Conservation (phyloP, 1,140 invertebrate species). For the Drosophila ficusphila region DNA sequence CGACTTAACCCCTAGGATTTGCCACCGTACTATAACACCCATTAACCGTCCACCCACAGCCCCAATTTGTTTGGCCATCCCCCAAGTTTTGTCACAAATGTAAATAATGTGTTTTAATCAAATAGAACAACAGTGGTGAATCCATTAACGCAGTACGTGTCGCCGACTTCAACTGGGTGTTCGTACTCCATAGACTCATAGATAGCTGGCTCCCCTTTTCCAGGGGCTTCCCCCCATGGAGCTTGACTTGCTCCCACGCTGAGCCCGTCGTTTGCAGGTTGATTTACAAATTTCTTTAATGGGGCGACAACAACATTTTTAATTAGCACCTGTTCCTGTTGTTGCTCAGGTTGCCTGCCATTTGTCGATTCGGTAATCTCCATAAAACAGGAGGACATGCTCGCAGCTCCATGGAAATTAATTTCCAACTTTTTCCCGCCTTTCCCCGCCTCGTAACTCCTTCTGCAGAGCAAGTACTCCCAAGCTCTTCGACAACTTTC, state of each 20-base stretch:
- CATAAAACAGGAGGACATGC: conserved; percentile 56
- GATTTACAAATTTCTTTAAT: conserved; percentile 79
- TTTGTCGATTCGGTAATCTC: conserved; percentile 57
- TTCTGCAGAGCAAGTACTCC: conserved; percentile 7
- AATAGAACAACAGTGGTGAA: conserved; percentile 62
- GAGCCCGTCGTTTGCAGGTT: conserved; percentile 57
- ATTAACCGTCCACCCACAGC: neutral
- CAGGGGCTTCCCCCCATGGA: neutral
- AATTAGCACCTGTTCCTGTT: conserved; percentile 71
- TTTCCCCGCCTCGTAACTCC: neutral
- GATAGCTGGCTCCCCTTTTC: neutral
- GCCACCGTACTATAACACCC: neutral
- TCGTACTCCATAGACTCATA: neutral
- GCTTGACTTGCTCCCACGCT: conserved; percentile 34
- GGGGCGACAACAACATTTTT: conserved; percentile 77
- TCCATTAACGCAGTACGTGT: conserved; percentile 73
- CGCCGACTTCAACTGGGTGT: conserved; percentile 27
- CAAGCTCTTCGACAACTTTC: conserved; percentile 49
- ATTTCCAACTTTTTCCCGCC: conserved; percentile 54
- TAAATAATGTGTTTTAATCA: conserved; percentile 81
- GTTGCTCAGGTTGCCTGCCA: conserved; percentile 16
- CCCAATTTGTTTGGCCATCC: neutral
- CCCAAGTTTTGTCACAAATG: conserved; percentile 54
- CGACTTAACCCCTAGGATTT: neutral
- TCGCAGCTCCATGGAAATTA: conserved; percentile 50